These are phyloP conservation scores for Geococcyx californianus DNA, from an alignment of 2,113 vertebrate genomes.

Conservation along the genomic window DNA sequence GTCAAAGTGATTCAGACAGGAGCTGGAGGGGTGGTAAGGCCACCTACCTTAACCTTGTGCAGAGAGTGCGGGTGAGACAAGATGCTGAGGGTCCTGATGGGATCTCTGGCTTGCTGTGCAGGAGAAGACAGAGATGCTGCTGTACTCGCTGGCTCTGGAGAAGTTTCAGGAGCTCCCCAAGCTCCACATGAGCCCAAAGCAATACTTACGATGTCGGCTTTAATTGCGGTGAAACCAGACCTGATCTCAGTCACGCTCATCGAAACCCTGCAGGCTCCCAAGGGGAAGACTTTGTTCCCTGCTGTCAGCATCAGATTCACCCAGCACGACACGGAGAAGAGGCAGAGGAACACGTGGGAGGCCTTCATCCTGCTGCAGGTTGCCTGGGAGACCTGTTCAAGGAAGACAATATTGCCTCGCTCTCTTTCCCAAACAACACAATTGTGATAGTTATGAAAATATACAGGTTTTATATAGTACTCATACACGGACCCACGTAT, in stretches of 20 bases:
- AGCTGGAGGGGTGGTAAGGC: not conserved
- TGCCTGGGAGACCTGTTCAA: not conserved
- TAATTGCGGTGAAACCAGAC: conserved; percentile 67
- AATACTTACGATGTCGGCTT: conserved; percentile 69
- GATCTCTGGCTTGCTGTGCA: conserved; percentile 71
- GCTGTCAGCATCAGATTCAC: not conserved
- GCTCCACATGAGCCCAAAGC: not conserved
- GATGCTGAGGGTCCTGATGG: conserved; percentile 70
- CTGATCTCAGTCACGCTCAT: conserved; percentile 41
- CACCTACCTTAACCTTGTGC: conserved; percentile 62
- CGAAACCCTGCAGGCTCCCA: conserved; percentile 56
- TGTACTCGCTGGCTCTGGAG: not conserved
- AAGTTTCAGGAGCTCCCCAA: not conserved
- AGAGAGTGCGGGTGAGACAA: conserved; percentile 54
- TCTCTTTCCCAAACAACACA: not conserved
- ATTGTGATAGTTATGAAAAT: not conserved
- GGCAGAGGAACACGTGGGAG: not conserved
- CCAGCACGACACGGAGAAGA: not conserved
- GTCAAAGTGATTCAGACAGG: not conserved
- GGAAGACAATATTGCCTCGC: not conserved
- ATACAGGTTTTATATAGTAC: fast-evolving
- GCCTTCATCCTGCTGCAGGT: conserved; percentile 54
- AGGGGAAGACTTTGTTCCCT: conserved; percentile 21
- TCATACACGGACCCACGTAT: fast-evolving
- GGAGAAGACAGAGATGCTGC: not conserved